These are phyloP conservation scores for Drosophila cracens DNA, from an alignment of 2,888 invertebrate genomes.

Conservation along the genomic window DNA sequence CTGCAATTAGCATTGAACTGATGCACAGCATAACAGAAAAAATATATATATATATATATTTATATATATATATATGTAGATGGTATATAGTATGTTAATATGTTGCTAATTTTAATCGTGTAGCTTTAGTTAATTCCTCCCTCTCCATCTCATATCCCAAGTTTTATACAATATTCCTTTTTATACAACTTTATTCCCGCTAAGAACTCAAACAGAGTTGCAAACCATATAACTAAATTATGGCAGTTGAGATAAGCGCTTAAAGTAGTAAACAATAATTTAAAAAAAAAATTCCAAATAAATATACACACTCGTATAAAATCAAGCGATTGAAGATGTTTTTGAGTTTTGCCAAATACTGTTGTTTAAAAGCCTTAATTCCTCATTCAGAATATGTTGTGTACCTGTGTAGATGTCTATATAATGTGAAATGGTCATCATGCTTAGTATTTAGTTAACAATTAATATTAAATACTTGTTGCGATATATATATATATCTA, in stretches of 20 bases:
- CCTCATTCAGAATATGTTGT: slow-evolving; percentile 3
- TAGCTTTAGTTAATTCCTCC: slow-evolving; percentile 2
- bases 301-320: slow-evolving; percentile 24
- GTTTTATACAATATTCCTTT: slow-evolving; percentile 38
- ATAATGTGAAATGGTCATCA: slow-evolving; percentile 60
- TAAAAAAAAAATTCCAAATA: slow-evolving; percentile 1
- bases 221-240: slow-evolving; percentile 58
- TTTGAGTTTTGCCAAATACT: slow-evolving; percentile 67
- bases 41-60: slow-evolving; percentile 16
- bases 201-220: slow-evolving; percentile 36
- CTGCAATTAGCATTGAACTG: slow-evolving; percentile 69
- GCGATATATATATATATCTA: slow-evolving; percentile 4
- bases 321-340: slow-evolving; percentile 40
- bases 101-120: slow-evolving; percentile 32
- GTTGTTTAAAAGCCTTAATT: slow-evolving; percentile 35
- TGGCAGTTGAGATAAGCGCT: slow-evolving; percentile 74
- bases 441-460: slow-evolving; percentile 79
- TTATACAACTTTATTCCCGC: slow-evolving; percentile 35
- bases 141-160: slow-evolving; percentile 20
- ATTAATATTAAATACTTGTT: slow-evolving; percentile 50
- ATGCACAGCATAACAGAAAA: slow-evolving; percentile 67
- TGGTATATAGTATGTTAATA: slow-evolving; percentile 24
- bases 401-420: slow-evolving; percentile 12
- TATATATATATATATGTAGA: background rate
- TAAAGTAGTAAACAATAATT: slow-evolving; percentile 55